Evolutionary conservation across 37 sponge, comb jelly and placozoan species (phyloP), one percentile per base, ranked within the genome.

Genomic region (Chondrilla cf. caribensis): DNA sequence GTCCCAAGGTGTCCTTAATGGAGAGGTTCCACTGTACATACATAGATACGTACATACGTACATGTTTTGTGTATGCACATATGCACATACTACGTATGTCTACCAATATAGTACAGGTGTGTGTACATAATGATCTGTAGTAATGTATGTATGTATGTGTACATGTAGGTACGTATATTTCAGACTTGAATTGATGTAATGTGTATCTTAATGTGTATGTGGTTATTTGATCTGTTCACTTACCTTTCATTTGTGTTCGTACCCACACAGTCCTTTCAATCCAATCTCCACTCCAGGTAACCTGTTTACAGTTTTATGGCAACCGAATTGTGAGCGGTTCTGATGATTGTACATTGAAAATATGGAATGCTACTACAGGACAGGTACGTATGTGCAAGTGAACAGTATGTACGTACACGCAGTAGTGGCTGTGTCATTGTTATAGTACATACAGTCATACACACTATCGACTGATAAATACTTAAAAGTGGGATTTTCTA

Each of bases 311-410:
- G 83, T 96, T 99, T 75, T 78, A 77, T 81, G 92, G 88, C 22
- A 92, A 94, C 70, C 38, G 89, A 32, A 96, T 99, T 79, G 93
- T 99, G 79, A 99, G 99, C 81, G 99, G 97, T 2, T 99, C 99
- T 6, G 99, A 99, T 84, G 99, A 99, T 82, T 96, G 89, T 76
- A 99, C 99, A 0, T 85, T 99, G n/a, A 90, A 95, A 77, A 84
- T 99, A n/a, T 99, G 99, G 99, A 86, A 89, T 80, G 95, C 93
- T 42, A 79, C 84, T 15, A 86, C 93, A 25, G 98, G 98, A 82
- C 90, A 90, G 79, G 96, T 95, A 38, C 28, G 81, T 78, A 0
- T 62, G 32, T 68, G 38, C 24, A 36, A 8, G 33, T 66, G 37
- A n/a, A n/a, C n/a, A n/a, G n/a, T n/a, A n/a, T n/a, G n/a, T n/a